Evolutionary conservation across 2,113 vertebrate genomes (phyloP).

Genomic region (Brachyhypopomus gauderio): DNA sequence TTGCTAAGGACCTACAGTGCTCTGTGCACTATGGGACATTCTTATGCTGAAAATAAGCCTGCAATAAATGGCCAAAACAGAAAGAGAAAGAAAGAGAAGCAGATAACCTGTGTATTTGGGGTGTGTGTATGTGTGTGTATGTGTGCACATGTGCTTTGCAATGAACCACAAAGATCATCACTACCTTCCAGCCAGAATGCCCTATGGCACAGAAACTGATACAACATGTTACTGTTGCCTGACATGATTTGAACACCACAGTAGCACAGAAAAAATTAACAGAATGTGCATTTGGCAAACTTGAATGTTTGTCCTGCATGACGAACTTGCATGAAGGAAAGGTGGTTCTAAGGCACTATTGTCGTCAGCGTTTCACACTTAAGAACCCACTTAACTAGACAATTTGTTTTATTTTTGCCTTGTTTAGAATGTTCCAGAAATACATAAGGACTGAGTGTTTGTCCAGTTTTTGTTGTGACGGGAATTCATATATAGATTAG

Average conservation of each 20-base stretch:
- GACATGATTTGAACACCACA: neutral
- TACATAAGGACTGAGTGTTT: conserved; percentile 20
- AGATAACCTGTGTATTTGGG: neutral
- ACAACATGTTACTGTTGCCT: neutral
- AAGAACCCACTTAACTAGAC: conserved; percentile 48
- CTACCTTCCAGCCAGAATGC: neutral
- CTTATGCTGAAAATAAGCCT: too few relatives aligned
- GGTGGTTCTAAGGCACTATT: conserved; percentile 35
- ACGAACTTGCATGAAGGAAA: conserved; percentile 40
- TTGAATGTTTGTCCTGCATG: conserved; percentile 48
- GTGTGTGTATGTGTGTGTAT: neutral
- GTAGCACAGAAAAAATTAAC: neutral
- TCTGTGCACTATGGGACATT: too few relatives aligned
- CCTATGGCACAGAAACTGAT: neutral
- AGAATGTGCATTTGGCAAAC: neutral
- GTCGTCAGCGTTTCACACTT: conserved; percentile 31
- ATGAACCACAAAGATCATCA: neutral
- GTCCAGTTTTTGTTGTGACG: conserved; percentile 5
- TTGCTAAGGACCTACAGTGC: too few relatives aligned
- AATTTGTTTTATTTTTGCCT: conserved; percentile 43
- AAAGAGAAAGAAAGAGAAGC: neutral
- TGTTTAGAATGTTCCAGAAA: conserved; percentile 46
- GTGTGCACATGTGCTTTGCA: neutral
- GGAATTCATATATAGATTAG: conserved; percentile 35
- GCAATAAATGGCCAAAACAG: too few relatives aligned